Evolutionary conservation across 64 coral and sea anemone genomes (phyloP), one percentile per base, ranked within the genome.

Genomic region (Pocillopora verrucosa): DNA sequence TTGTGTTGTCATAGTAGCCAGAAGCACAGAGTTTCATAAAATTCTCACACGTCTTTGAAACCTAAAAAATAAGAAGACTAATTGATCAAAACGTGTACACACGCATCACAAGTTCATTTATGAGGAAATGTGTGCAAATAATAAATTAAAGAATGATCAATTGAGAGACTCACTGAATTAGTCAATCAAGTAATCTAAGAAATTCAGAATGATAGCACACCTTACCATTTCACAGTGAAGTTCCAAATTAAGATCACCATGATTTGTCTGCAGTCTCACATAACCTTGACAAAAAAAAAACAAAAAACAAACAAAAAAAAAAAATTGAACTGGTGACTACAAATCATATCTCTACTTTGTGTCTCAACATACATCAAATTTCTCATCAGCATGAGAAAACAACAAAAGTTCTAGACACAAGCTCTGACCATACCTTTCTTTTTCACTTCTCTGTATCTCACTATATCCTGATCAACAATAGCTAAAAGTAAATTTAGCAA

Each of bases 21-120:
- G 77, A 63, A n/a, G 56, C 59, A 85, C 97, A 99, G 19, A 92
- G 91, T 67, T 95, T 95, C 0, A 99, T 78, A 61, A 99, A 99
- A 88, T 99, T 99, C 88, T 99, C 97, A 72, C 97, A 99, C 13
- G 97, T 99, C 75, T 99, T 99, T 60, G 97, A 78, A 19, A 99
- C 97, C 97, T 99, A 34, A 75, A 79, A 36, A 75, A 56, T 61
- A 88, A 57, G 36, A 35, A 51, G 22, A 20, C 74, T 60, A 13
- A n/a, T 14, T 60, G 30, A 1, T 9, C 63, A 63, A 22, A 38
- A 34, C 63, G 4, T 20, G 30, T 10, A 45, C 17, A 30, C 11
- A 11, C 65, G 75, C 7, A 51, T 51, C 7, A 7, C 17, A 76
- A 79, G 79, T 69, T 35, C 34, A 3, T 38, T 20, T 41, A 41